Evolutionary conservation across 1,140 invertebrate species (phyloP), one percentile per base, ranked within the genome.

Genomic region (Drosophila nebulosa): DNA sequence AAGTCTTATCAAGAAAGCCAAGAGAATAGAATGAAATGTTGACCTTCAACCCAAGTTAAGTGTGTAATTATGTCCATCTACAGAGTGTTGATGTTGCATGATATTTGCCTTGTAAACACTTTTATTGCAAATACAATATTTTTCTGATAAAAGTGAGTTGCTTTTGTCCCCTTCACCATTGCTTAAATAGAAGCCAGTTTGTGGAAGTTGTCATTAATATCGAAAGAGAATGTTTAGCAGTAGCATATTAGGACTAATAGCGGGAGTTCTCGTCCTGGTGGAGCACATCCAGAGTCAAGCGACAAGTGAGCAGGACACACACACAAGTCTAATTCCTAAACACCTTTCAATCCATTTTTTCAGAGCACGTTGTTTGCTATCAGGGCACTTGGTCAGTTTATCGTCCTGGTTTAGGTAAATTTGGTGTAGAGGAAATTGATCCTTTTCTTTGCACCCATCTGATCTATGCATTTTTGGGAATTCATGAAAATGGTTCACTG

Each of bases 321-420:
- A 3, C 3, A 7, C 3, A 16, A 0, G 5, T n/a, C 1, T 1
- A 46, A 16, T 61, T 50, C 32, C 0, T 22, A 9, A 53, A 26
- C 4, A n/a, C 7, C 27, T 24, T 36, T 22, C 32, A 21, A 58
- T 64, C 60, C 81, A 73, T 9, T 10, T 55, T 74, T 85, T 26
- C 76, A 93, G 94, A 93, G 66, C 81, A 92, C 59, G 79, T 95
- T 7, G 90, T 95, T 0, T 96, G 96, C 75, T 96, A 96, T 88
- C 94, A 94, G 70, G 95, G 95, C 5, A 95, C 94, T 16, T 96
- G 96, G 96, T 93, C 95, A 0, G 93, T 93, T 1, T 96, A 96
- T 79, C 92, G 96, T 36, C 92, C 90, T 1, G 94, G 93, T 9
- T 90, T 92, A 53, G 95, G 95, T 10, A 93, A 94, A 90, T 95